Conservation (phyloP, 1,140 invertebrate species). For the Apolygus lucorum region DNA sequence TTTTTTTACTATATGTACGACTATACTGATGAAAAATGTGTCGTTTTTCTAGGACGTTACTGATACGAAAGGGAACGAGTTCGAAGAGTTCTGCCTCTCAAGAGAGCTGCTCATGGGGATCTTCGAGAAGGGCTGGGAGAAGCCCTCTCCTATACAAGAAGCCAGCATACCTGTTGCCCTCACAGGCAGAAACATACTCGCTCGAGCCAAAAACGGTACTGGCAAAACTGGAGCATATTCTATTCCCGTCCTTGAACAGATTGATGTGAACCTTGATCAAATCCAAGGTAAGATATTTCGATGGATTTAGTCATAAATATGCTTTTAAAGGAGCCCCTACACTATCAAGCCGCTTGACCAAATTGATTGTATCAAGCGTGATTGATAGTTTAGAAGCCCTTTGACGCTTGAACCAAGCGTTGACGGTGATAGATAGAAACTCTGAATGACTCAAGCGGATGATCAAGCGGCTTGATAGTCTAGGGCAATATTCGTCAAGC, state of each 20-base stretch:
- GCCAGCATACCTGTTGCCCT: constrained; percentile 96
- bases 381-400: too few species aligned
- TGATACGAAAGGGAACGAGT: constrained; percentile 97
- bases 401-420: too few species aligned
- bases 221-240: constrained; percentile 99
- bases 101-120: constrained; percentile 98
- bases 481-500: too few species aligned
- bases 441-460: too few species aligned
- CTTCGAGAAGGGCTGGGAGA: constrained; percentile 99
- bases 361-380: too few species aligned
- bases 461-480: too few species aligned
- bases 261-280: constrained; percentile 78
- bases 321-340: too few species aligned
- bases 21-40: background rate
- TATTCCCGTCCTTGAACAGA: constrained; percentile 93
- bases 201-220: constrained; percentile 98
- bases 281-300: constrained; percentile 78
- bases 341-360: too few species aligned
- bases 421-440: too few species aligned
- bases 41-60: constrained; percentile 81
- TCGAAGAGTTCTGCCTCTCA: constrained; percentile 98
- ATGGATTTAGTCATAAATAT: too few species aligned
- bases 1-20: constrained; percentile 20
- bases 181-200: constrained; percentile 94
- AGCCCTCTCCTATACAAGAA: constrained; percentile 98